Percentiles rank a stretch among this genome's conserved stretches.
phyloP scores from a whole-genome alignment of 2,797 vertebrate genomes.

The Leptodactylus fallax region DNA sequence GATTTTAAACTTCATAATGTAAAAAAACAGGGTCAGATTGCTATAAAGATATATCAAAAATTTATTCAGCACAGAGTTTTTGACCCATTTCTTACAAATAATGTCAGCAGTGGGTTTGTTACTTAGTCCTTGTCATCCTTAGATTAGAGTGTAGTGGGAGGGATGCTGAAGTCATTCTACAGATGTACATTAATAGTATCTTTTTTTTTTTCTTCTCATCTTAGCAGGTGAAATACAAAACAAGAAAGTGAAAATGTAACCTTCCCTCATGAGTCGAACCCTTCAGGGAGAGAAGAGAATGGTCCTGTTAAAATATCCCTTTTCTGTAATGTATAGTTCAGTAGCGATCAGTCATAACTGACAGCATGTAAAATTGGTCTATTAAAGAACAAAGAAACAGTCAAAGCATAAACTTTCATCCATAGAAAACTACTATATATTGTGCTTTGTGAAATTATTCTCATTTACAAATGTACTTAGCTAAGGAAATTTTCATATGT shows the following conservation, averaged over 20 bases:
- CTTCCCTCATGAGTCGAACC: neutral
- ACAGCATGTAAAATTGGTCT: conserved; percentile 36
- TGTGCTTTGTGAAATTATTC: conserved; percentile 14
- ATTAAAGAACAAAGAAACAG: conserved; percentile 40
- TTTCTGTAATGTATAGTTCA: conserved; percentile 21
- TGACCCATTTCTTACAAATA: neutral
- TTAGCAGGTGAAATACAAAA: conserved; percentile 8
- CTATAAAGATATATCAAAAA: too few species aligned
- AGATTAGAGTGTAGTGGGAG: neutral
- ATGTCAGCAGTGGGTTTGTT: neutral
- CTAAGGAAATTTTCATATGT: neutral
- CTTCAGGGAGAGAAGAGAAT: conserved; percentile 1
- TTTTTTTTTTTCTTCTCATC: neutral
- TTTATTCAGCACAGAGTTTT: too few species aligned
- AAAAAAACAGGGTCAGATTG: too few species aligned
- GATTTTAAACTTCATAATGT: too few species aligned
- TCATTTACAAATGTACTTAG: conserved; percentile 18
- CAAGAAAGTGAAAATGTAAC: conserved; percentile 40
- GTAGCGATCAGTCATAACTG: conserved; percentile 25
- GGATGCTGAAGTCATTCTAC: neutral
- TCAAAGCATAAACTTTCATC: conserved; percentile 11
- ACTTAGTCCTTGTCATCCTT: neutral
- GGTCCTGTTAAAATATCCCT: neutral
- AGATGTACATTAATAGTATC: neutral
- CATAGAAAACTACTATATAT: neutral